Evolutionary conservation across 2,888 invertebrate genomes (phyloP).

Genomic region (Liposcelis brunnea): DNA sequence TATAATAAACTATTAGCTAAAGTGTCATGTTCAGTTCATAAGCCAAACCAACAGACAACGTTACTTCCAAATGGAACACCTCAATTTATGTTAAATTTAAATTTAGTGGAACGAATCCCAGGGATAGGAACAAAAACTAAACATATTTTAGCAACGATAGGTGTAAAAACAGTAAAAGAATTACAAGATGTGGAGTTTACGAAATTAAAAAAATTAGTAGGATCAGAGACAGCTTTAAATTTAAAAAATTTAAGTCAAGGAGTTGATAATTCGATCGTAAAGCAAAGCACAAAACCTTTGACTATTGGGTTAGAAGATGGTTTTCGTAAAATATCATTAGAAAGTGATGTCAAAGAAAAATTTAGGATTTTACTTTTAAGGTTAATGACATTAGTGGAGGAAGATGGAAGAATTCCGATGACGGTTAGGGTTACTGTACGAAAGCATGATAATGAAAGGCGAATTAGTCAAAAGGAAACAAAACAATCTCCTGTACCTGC

Average conservation of each 20-base stretch:
- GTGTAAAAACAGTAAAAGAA: constrained; percentile 47
- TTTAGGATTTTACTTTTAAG: constrained; percentile 48
- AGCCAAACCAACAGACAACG: constrained; percentile 68
- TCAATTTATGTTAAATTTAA: constrained; percentile 45
- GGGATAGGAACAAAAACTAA: constrained; percentile 58
- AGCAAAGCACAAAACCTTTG: constrained; percentile 56
- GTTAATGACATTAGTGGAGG: constrained; percentile 49
- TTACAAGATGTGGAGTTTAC: constrained; percentile 44
- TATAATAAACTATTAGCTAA: constrained; percentile 73
- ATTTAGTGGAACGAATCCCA: constrained; percentile 44
- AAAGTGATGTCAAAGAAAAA: constrained; percentile 55
- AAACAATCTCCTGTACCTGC: constrained; percentile 56
- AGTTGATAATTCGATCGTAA: constrained; percentile 52
- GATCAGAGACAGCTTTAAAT: constrained; percentile 47
- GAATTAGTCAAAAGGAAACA: constrained; percentile 54
- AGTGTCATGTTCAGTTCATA: constrained; percentile 30
- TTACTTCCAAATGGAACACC: constrained; percentile 50
- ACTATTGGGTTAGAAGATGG: constrained; percentile 66
- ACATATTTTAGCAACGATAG: constrained; percentile 42
- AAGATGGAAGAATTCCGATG: constrained; percentile 62
- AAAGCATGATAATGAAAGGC: constrained; percentile 48
- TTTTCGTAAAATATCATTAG: constrained; percentile 51
- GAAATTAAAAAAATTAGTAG: constrained; percentile 36
- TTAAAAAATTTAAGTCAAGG: constrained; percentile 54
- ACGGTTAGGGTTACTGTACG: constrained; percentile 56